phyloP scores from a whole-genome alignment of 1,140 invertebrate species.

The Cataglyphis hispanica region DNA sequence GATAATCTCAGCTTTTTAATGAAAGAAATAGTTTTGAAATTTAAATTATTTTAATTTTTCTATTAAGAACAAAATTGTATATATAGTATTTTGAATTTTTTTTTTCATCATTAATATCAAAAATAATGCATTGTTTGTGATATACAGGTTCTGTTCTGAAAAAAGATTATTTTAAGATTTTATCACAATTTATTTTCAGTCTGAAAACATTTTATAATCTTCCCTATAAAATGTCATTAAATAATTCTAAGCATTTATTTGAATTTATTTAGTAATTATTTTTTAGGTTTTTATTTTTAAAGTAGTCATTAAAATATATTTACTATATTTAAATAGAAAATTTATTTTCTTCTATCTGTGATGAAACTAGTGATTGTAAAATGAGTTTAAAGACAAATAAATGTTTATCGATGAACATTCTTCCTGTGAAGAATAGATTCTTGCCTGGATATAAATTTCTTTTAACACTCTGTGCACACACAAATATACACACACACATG shows the following conservation, averaged over 20 bases:
- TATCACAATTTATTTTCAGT: constrained; percentile 39
- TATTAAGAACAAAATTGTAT: too few relatives aligned
- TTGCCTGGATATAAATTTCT: background rate
- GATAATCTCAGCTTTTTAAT: background rate
- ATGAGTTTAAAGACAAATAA: background rate
- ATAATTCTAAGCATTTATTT: constrained; percentile 20
- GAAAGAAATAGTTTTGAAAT: background rate
- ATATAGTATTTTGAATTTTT: too few relatives aligned
- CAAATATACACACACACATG: background rate
- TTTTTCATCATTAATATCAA: background rate
- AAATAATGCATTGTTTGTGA: constrained; percentile 7
- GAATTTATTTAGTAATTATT: constrained; percentile 25
- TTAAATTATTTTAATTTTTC: constrained; percentile 15
- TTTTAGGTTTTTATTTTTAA: constrained; percentile 26
- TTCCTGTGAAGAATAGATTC: background rate
- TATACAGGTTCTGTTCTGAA: background rate
- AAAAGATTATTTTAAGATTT: constrained; percentile 19
- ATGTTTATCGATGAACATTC: background rate
- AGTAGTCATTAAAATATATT: constrained; percentile 28
- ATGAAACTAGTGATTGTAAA: background rate
- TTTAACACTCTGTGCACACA: background rate
- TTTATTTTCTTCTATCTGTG: background rate
- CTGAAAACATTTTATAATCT: constrained; percentile 21
- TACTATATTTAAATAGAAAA: constrained; percentile 24
- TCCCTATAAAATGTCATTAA: constrained; percentile 6